These are phyloP conservation scores for Cylindroiulus punctatus DNA, from an alignment of 2,888 invertebrate genomes.

Conservation along the genomic window DNA sequence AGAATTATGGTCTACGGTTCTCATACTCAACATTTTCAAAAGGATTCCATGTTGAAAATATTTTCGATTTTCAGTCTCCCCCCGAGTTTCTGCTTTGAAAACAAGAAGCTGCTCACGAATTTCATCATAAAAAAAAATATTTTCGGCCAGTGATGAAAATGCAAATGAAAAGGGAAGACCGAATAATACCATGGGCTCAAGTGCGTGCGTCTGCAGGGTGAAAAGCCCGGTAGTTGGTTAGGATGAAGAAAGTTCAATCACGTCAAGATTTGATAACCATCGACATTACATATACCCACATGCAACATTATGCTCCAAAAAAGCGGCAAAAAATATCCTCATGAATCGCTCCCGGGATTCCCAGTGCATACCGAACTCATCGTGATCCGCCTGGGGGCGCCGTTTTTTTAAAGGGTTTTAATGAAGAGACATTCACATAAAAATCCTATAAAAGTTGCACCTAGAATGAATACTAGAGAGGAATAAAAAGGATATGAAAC, in stretches of 20 bases:
- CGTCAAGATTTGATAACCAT: slow-evolving; percentile 39
- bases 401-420: slow-evolving; percentile 13
- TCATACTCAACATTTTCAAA: background rate
- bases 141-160: slow-evolving; percentile 2
- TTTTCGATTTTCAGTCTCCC: background rate
- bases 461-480: background rate
- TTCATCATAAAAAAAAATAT: background rate
- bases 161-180: slow-evolving; percentile 39
- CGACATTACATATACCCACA: background rate
- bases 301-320: background rate
- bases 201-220: background rate
- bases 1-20: background rate
- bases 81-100: slow-evolving; percentile 13
- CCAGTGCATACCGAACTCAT: background rate
- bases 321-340: slow-evolving; percentile 9
- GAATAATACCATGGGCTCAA: background rate
- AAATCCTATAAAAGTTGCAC: slow-evolving; percentile 24
- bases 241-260: slow-evolving; percentile 28
- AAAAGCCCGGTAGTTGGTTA: slow-evolving; percentile 43
- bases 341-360: background rate
- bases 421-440: slow-evolving; percentile 39
- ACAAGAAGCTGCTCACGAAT: background rate
- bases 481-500: slow-evolving; percentile 19
- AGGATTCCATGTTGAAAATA: slow-evolving; percentile 36
- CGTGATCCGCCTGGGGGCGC: slow-evolving; percentile 5